Percentiles rank a stretch among this genome's conserved stretches.
phyloP scores from a whole-genome alignment of 2,888 invertebrate genomes.

The Limnephilus marmoratus region DNA sequence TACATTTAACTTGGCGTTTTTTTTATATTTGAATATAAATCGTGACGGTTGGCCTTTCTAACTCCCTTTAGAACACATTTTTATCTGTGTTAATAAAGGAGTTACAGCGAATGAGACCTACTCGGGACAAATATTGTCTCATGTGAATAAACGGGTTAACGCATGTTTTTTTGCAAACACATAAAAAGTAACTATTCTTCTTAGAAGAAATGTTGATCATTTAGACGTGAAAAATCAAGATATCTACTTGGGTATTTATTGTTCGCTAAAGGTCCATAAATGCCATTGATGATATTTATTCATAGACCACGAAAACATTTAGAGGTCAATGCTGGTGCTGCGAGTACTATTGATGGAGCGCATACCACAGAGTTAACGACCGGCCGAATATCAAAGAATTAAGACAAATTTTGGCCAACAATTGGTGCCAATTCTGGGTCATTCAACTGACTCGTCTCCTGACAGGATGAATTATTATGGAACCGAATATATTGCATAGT shows the following conservation, averaged over 20 bases:
- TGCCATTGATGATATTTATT: background rate
- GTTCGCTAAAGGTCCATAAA: background rate
- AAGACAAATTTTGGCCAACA: conserved; percentile 19
- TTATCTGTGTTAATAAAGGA: too few species aligned
- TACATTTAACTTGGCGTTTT: too few species aligned
- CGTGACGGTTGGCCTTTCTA: too few species aligned
- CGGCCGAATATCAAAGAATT: conserved; percentile 3
- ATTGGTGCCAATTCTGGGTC: conserved; percentile 30
- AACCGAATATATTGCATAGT: background rate
- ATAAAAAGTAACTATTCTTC: too few species aligned
- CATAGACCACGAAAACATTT: background rate
- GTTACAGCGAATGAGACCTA: too few species aligned
- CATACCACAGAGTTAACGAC: background rate
- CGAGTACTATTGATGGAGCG: background rate
- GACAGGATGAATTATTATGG: conserved; percentile 15
- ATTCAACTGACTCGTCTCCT: conserved; percentile 3
- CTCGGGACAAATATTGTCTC: too few species aligned
- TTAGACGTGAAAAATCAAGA: background rate
- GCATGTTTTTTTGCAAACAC: too few species aligned
- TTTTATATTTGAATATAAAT: too few species aligned
- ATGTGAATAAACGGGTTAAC: too few species aligned
- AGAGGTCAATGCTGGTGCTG: conserved; percentile 21
- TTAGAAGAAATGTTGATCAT: too few species aligned
- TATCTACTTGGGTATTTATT: background rate
- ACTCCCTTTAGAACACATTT: too few species aligned